Percentiles rank a stretch among this genome's conserved stretches.
Conservation (phyloP, 1,140 invertebrate species). For the Drosophila bifasciata region DNA sequence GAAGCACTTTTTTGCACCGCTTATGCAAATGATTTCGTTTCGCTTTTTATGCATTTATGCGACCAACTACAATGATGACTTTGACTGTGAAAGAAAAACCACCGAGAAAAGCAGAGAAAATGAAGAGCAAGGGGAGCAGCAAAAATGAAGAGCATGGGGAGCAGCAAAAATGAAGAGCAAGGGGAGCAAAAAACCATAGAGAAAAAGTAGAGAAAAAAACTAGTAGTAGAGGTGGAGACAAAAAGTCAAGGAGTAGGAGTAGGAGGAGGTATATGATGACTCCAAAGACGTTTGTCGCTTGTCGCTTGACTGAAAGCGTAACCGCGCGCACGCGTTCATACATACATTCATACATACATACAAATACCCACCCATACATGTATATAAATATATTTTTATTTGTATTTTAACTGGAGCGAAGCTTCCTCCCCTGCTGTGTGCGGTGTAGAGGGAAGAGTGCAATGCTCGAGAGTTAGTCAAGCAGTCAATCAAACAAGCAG, state of each 20-base stretch:
- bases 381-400: no score
- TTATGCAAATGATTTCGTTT: slow-evolving; percentile 66
- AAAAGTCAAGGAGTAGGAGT: no score
- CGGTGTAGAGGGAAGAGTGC: slow-evolving; percentile 13
- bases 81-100: slow-evolving; percentile 13
- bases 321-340: slow-evolving; percentile 31
- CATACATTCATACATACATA: no score
- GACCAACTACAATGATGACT: slow-evolving; percentile 17
- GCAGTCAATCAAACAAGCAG: slow-evolving; percentile 68
- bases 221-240: no score
- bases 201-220: no score
- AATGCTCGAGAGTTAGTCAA: slow-evolving; percentile 50
- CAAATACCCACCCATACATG: no score
- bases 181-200: no score
- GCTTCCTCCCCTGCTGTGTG: no score
- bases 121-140: no score
- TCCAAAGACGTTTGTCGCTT: slow-evolving; percentile 20
- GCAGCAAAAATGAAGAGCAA: no score
- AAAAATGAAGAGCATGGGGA: no score
- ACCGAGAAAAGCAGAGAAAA: no score
- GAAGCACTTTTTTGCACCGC: slow-evolving; percentile 22
- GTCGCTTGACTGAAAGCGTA: slow-evolving; percentile 31
- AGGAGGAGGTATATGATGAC: not conserved
- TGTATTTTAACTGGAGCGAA: slow-evolving; percentile 28
- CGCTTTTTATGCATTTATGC: slow-evolving; percentile 70